Evolutionary conservation across 2,888 invertebrate species (phyloP), one percentile per base, ranked within the genome.

Genomic region (Diplazon laetatorius): DNA sequence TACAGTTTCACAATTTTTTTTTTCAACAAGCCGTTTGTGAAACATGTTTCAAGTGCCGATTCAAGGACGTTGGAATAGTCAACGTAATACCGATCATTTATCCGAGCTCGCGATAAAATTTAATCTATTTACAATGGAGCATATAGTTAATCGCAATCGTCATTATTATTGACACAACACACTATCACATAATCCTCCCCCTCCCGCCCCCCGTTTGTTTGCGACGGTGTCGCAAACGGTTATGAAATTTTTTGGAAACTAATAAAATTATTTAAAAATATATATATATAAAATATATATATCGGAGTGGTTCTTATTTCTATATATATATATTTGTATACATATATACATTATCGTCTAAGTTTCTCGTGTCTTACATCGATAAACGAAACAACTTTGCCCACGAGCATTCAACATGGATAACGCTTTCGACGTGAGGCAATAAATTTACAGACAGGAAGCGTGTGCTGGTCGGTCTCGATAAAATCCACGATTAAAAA

Each of bases 161-260:
- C 5, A 52, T 55, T n/a, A 52, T 52, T 52, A 52, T 52, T 52
- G 52, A 30, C 30, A 52, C 52, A 52, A 52, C 52, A 52, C 52
- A 22, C 25, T 52, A 25, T 30, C 52, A 25, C 25, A 8, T 52
- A 52, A 52, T 52, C n/a, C n/a, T n/a, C n/a, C n/a, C n/a, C n/a
- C n/a, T n/a, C n/a, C n/a, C n/a, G n/a, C n/a, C 52, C 22, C n/a
- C n/a, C 25, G 52, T 30, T 52, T 9, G 52, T 6, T 52, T 52
- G 52, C 52, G 22, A 2, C 14, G 22, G 25, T 30, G 14, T 52
- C 6, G 4, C 8, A 52, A 52, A 52, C 30, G 25, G 25, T 30
- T 52, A 8, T 8, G n/a, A 14, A 30, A 52, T 52, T 52, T 10
- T n/a, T n/a, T n/a, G n/a, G n/a, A n/a, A n/a, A n/a, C n/a, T n/a